Percentiles rank a stretch among this genome's conserved stretches.
Evolutionary conservation across 2,113 vertebrate species (phyloP).

Genomic region (Lamprotornis superbus): DNA sequence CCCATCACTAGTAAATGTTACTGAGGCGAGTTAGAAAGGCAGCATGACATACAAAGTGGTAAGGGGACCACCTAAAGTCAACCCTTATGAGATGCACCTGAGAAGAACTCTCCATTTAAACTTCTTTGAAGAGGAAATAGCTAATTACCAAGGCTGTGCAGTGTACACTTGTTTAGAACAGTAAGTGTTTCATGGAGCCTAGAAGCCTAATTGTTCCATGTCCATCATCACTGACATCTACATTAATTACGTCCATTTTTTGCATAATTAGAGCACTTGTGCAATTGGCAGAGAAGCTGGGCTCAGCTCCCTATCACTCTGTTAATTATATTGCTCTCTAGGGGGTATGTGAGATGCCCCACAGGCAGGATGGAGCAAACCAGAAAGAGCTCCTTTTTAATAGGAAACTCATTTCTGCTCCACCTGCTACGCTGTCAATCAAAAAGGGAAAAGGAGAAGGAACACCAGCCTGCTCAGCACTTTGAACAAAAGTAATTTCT

Average conservation of each 20-base stretch:
- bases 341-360: not conserved
- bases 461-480: not conserved
- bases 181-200: not conserved
- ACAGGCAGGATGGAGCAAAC: not conserved
- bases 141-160: not conserved
- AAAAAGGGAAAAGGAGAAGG: not conserved
- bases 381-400: not conserved
- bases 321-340: not conserved
- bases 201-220: constrained; percentile 12
- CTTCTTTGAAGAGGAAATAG: not conserved
- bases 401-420: not conserved
- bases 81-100: not conserved
- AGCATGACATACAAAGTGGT: not conserved
- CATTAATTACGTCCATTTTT: constrained; percentile 16
- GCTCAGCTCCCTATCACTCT: not conserved
- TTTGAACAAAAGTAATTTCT: not conserved
- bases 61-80: not conserved
- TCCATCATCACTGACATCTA: constrained; percentile 31
- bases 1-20: not conserved
- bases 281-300: not conserved
- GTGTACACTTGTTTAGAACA: not conserved
- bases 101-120: not conserved
- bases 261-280: constrained; percentile 23
- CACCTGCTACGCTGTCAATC: not conserved
- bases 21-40: not conserved